Evolutionary conservation across 2,888 invertebrate genomes (phyloP), one percentile per base, ranked within the genome.

Genomic region (Leptinotarsa peninsularis): DNA sequence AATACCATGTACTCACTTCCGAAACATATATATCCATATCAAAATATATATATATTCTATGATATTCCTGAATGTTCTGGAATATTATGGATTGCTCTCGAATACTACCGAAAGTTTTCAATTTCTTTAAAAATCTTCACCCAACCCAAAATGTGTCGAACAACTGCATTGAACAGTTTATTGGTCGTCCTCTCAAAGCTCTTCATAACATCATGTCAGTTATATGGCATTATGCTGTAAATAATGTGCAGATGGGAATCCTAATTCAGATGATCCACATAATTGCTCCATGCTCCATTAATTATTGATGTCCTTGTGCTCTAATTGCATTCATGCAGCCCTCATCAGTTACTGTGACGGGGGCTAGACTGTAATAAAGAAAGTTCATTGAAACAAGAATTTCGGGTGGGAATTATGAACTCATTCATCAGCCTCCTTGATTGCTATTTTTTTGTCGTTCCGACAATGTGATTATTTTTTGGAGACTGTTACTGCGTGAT

Each of bases 211-310:
- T 56, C 50, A 58, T 72, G 75, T 78, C 77, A 78, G 75, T 74
- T 76, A 78, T 27, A 73, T 50, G 71, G 73, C 56, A 76, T 78
- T 75, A 76, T 74, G 69, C 67, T 27, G 71, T 74, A 73, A 78
- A 74, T 78, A 76, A 76, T 71, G 50, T 72, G 72, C 76, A 72
- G 76, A 71, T 78, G 74, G 68, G 73, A 67, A 72, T 75, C 66
- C 74, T 75, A 67, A 73, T 76, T 23, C 66, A 69, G 67, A 67
- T 72, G 68, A 75, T 69, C 68, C 43, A n/a, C 27, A 33, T 72
- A 69, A 72, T 75, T 68, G 56, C 52, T 43, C 63, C 56, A 72
- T 63, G 66, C 54, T 72, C 18, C 56, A 23, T 49, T 71, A 71
- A 73, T 73, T 73, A 73, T 66, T 69, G 66, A 73, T 66, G 49